Base-by-base conservation (phyloP, 2,888 invertebrate species). In the Kryphioiulus occultus region DNA sequence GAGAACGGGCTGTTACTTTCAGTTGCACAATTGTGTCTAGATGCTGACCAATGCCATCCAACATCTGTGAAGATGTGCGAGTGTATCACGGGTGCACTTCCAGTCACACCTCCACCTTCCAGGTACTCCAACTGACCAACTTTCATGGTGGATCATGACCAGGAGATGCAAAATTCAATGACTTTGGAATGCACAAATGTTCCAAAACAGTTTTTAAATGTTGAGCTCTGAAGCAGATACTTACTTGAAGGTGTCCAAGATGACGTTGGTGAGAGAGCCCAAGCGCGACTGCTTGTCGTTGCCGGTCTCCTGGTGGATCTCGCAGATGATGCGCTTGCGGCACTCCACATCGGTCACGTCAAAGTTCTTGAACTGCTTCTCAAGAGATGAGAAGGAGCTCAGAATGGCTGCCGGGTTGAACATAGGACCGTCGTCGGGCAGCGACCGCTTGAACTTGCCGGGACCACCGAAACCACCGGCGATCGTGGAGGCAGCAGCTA, bases 321-420 rank as follows among this genome's bases (percentile, higher is more conserved):
- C 89, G 85, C 89, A 89, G 53, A 89, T 88, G 39, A 88, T 87
- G 44, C 88, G 88, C 78, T 89, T 89, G 78, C 88, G 87, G 30
- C 89, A 89, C 30, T 88, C 88, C 26, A 88, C 89, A 44, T 89
- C 88, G 86, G 88, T 86, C 19, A 89, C 87, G 47, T 89, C 85
- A 26, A 89, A 89, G 19, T 85, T 87, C 86, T 85, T 88, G 85
- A 88, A 88, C 35, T 88, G 88, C 35, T 88, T 30, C 39, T 88
- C 88, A 19, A 88, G 22, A 17, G 59, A 32, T 47, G 85, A 15
- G 39, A 88, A 35, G 12, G 88, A 44, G 32, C 86, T 85, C 12
- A 88, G 30, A n/a, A 88, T 17, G 5, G 30, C 32, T 15, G 85
- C 88, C 19, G 87, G 44, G 32, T 35, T 87, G 78, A 68, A 68